These are phyloP conservation scores for Fistularia tabacaria DNA, from an alignment of 2,797 vertebrate species.

Conservation along the genomic window DNA sequence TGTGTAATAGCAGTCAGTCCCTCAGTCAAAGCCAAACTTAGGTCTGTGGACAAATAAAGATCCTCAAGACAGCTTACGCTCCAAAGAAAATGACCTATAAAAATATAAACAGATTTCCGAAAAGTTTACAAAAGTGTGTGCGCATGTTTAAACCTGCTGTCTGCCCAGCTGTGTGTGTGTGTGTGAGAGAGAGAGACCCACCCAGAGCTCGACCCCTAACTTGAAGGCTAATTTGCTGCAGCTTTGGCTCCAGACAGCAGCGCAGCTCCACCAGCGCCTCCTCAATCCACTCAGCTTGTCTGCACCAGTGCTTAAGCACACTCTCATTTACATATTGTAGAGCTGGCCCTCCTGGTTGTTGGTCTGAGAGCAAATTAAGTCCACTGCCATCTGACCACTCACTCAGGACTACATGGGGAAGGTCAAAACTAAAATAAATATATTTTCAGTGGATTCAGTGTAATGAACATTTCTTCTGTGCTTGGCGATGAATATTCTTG, in stretches of 20 bases:
- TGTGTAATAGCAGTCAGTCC: constrained; percentile 66
- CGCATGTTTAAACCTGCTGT: neutral
- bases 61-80: constrained; percentile 64
- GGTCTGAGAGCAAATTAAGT: neutral
- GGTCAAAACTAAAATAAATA: neutral
- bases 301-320: constrained; percentile 76
- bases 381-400: constrained; percentile 74
- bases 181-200: constrained; percentile 24
- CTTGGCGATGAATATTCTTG: too few relatives aligned
- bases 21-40: constrained; percentile 63
- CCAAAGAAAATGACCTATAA: constrained; percentile 77
- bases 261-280: constrained; percentile 71
- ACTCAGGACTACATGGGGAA: constrained; percentile 72
- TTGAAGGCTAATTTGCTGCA: constrained; percentile 64
- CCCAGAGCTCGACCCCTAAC: constrained; percentile 69
- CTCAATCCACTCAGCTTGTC: constrained; percentile 76
- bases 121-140: neutral
- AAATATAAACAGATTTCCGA: neutral
- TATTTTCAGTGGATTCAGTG: neutral
- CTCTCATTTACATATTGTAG: constrained; percentile 70
- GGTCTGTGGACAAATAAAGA: constrained; percentile 59
- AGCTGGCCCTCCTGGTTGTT: constrained; percentile 34
- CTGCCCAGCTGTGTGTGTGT: neutral
- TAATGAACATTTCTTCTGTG: neutral
- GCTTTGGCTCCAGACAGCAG: constrained; percentile 54